Conservation (phyloP, 1,140 invertebrate species). For the Battus philenor region DNA sequence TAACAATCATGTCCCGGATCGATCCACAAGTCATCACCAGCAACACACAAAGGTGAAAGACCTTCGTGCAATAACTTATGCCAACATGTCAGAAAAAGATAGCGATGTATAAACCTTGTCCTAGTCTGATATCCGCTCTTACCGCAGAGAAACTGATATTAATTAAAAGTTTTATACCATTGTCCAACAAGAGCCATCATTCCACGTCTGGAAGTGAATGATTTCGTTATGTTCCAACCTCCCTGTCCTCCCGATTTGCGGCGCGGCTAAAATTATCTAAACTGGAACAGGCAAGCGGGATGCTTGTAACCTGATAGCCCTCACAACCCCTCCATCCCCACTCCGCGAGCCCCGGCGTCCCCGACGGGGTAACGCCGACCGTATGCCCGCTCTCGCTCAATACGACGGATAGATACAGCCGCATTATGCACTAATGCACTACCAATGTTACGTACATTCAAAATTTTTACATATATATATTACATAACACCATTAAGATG, state of each 20-base stretch:
- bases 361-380: constrained; percentile 29
- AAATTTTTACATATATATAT: too few species aligned
- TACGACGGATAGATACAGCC: constrained; percentile 22
- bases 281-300: constrained; percentile 32
- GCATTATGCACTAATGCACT: constrained; percentile 5
- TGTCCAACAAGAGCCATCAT: background rate
- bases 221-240: background rate
- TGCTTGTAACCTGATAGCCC: constrained; percentile 29
- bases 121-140: too few species aligned
- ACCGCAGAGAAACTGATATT: too few species aligned
- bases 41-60: too few species aligned
- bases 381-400: constrained; percentile 34
- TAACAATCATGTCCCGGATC: too few species aligned
- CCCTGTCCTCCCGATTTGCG: constrained; percentile 9
- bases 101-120: too few species aligned
- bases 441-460: too few species aligned
- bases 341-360: background rate
- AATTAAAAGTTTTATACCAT: background rate
- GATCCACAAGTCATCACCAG: too few species aligned
- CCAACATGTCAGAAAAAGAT: too few species aligned
- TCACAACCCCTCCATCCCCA: constrained; percentile 8
- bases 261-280: constrained; percentile 35
- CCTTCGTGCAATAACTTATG: too few species aligned
- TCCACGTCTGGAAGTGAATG: background rate
- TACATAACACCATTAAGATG: too few species aligned